Evolutionary conservation across 2,113 vertebrate species (phyloP).

Genomic region (Dolichotis patagonum): DNA sequence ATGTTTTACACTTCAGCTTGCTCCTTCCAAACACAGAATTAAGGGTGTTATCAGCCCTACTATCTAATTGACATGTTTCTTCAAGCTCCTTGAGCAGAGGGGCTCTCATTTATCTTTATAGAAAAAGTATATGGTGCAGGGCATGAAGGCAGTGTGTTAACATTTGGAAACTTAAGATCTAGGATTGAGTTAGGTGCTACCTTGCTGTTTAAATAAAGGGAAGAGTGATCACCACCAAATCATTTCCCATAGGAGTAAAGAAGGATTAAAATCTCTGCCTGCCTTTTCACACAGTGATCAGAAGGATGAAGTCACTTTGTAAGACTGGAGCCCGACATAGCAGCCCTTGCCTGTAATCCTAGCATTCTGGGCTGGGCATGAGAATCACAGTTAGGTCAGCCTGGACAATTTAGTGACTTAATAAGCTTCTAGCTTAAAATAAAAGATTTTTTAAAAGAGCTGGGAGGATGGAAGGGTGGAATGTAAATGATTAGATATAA

Average conservation of each 20-base stretch:
- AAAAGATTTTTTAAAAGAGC: neutral
- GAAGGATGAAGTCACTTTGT: neutral
- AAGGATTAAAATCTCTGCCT: neutral
- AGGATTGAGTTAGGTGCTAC: constrained; percentile 7
- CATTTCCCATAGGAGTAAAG: neutral
- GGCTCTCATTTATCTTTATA: constrained; percentile 55
- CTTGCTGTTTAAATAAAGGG: constrained; percentile 4
- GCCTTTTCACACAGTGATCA: neutral
- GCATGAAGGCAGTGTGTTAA: neutral
- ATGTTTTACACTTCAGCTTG: neutral
- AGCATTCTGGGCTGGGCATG: no score
- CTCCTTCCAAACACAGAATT: neutral
- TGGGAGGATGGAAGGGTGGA: neutral
- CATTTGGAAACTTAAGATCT: neutral
- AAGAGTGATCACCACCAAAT: neutral
- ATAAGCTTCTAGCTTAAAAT: neutral
- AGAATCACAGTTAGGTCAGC: neutral
- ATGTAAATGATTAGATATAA: neutral
- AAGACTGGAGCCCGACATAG: neutral
- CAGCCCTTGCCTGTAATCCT: neutral
- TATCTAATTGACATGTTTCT: constrained; percentile 35
- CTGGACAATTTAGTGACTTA: neutral
- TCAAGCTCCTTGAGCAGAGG: neutral
- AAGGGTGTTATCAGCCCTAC: neutral
- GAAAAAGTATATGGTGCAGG: constrained; percentile 2